Evolutionary conservation across 2,113 vertebrate species (phyloP).

Genomic region (Guaruba guarouba): DNA sequence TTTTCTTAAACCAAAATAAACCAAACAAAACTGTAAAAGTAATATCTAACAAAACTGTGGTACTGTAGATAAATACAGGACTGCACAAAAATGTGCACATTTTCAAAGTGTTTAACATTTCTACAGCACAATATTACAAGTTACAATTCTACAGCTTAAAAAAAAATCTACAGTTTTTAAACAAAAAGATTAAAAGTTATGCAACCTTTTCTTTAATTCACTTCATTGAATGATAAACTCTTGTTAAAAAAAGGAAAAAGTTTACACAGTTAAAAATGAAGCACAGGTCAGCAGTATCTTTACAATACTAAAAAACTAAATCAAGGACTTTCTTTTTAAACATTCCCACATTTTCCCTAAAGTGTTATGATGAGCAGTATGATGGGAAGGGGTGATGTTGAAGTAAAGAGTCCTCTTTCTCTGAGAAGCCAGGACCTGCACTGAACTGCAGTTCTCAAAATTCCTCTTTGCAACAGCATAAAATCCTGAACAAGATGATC

Average conservation of each 20-base stretch:
- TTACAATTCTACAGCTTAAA: conserved; percentile 92
- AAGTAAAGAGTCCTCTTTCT: conserved; percentile 75
- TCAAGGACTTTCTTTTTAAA: conserved; percentile 87
- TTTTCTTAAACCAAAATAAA: conserved; percentile 74
- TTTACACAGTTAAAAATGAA: conserved; percentile 96
- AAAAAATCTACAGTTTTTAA: conserved; percentile 79
- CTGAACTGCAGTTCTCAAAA: conserved; percentile 73
- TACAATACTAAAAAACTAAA: conserved; percentile 99
- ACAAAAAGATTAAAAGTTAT: conserved; percentile 81
- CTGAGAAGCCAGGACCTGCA: conserved; percentile 75
- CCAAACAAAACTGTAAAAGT: conserved; percentile 66
- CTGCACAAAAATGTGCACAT: conserved; percentile 85
- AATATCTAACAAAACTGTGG: conserved; percentile 75
- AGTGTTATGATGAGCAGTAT: conserved; percentile 84
- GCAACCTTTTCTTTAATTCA: conserved; percentile 81
- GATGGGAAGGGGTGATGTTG: conserved; percentile 76
- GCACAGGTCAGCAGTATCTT: conserved; percentile 95
- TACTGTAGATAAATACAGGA: conserved; percentile 78
- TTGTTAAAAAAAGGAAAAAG: conserved; percentile 89
- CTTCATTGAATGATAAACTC: conserved; percentile 84
- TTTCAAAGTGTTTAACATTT: conserved; percentile 76
- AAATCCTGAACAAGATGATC: conserved; percentile 74
- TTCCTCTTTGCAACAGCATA: conserved; percentile 76
- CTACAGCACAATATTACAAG: conserved; percentile 84
- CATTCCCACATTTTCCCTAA: conserved; percentile 81